Evolutionary conservation across 2,113 vertebrate genomes (phyloP).

Genomic region (Pachyramphus minor): DNA sequence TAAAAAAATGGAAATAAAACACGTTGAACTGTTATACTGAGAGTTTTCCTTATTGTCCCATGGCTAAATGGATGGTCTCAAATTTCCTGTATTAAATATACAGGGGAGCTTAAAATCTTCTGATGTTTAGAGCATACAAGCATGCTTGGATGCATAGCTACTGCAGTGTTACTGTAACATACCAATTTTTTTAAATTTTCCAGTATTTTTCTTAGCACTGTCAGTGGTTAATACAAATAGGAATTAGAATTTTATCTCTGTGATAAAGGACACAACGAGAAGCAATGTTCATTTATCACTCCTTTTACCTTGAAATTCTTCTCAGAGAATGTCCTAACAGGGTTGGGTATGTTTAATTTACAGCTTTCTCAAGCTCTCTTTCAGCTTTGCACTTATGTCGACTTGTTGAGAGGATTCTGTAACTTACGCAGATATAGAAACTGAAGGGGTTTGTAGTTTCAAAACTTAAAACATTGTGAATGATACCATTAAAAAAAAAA

Average conservation of each 20-base stretch:
- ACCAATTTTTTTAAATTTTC: neutral
- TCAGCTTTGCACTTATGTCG: neutral
- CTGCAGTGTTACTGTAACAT: neutral
- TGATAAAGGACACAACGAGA: neutral
- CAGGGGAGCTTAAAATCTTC: neutral
- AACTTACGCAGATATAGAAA: neutral
- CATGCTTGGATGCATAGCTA: neutral
- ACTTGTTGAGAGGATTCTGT: neutral
- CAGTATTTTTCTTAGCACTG: neutral
- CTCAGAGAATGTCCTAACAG: neutral
- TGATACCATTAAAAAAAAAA: neutral
- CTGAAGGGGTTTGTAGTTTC: neutral
- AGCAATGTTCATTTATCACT: neutral
- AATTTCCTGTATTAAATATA: neutral
- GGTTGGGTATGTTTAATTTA: neutral
- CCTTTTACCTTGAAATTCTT: neutral
- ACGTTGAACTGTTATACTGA: neutral
- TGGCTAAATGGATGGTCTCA: neutral
- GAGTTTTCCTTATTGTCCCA: neutral
- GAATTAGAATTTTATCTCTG: neutral
- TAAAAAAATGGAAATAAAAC: neutral
- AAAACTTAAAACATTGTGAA: neutral
- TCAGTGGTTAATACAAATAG: neutral
- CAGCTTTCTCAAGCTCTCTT: neutral
- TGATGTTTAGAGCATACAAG: neutral